Evolutionary conservation across 1,140 invertebrate genomes (phyloP).

Genomic region (Ctenoplectra terminalis): DNA sequence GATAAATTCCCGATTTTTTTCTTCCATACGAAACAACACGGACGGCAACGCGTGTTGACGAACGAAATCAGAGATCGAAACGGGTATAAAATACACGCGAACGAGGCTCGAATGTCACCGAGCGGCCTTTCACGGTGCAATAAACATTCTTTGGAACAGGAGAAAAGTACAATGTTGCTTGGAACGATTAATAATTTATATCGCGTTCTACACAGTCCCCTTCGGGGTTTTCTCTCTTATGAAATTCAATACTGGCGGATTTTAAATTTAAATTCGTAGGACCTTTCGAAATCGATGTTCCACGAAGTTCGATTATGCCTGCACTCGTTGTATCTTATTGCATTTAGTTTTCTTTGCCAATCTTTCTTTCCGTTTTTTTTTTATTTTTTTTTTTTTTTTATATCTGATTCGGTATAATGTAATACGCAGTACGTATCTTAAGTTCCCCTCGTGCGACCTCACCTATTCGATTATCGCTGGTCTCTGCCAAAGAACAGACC

Average conservation of each 20-base stretch:
- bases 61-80: conserved; percentile 32
- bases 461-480: too few relatives aligned
- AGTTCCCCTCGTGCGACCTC: too few relatives aligned
- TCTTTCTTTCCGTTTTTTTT: background rate
- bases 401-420: background rate
- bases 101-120: conserved; percentile 33
- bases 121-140: conserved; percentile 42
- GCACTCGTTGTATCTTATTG: background rate
- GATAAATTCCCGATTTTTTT: background rate
- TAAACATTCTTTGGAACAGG: conserved; percentile 7
- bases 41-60: conserved; percentile 22
- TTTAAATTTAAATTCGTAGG: background rate
- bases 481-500: conserved; percentile 17
- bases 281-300: conserved; percentile 10
- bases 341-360: too few relatives aligned
- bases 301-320: background rate
- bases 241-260: background rate
- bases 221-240: background rate
- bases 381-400: background rate
- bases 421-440: too few relatives aligned
- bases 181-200: conserved; percentile 40
- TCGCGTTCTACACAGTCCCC: background rate
- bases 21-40: background rate
- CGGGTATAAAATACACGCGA: conserved; percentile 4
- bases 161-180: background rate